These are phyloP conservation scores for Conopomorpha cramerella DNA, from an alignment of 1,140 invertebrate genomes.

Conservation along the genomic window DNA sequence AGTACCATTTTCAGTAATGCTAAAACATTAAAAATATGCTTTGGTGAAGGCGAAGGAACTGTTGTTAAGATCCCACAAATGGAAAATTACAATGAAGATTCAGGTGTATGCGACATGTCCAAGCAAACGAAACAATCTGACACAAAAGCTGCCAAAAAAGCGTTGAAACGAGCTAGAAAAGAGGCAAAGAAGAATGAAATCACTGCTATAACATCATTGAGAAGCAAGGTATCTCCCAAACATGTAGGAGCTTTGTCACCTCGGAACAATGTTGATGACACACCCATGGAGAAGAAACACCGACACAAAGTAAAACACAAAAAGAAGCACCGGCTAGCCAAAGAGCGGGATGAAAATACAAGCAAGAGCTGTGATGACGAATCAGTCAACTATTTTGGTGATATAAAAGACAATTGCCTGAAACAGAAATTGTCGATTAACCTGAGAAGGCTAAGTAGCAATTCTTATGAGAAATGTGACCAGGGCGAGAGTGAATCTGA, in stretches of 20 bases:
- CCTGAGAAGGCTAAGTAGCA: conserved; percentile 72
- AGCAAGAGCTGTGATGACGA: conserved; percentile 48
- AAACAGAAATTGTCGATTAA: conserved; percentile 79
- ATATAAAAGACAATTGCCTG: conserved; percentile 73
- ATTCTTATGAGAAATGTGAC: conserved; percentile 66
- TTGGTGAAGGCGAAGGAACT: conserved; percentile 82
- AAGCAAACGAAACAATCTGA: conserved; percentile 57
- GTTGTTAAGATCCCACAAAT: conserved; percentile 86
- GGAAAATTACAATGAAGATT: conserved; percentile 59
- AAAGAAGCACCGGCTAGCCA: conserved; percentile 75
- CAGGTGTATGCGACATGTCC: conserved; percentile 57
- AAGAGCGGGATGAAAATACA: conserved; percentile 50
- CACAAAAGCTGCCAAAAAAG: conserved; percentile 76
- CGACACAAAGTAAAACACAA: conserved; percentile 81
- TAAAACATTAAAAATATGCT: conserved; percentile 77
- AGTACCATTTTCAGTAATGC: conserved; percentile 63
- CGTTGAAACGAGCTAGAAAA: conserved; percentile 79
- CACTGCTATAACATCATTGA: too few species aligned
- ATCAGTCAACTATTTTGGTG: conserved; percentile 56
- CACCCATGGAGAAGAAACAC: conserved; percentile 59
- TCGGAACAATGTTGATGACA: conserved; percentile 42
- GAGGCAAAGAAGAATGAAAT: conserved; percentile 74
- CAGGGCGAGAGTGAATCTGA: conserved; percentile 55
- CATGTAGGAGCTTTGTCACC: conserved; percentile 60
- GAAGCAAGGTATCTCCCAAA: conserved; percentile 46